phyloP scores from a whole-genome alignment of 2,113 vertebrate species.

The Lophotis ruficrista region DNA sequence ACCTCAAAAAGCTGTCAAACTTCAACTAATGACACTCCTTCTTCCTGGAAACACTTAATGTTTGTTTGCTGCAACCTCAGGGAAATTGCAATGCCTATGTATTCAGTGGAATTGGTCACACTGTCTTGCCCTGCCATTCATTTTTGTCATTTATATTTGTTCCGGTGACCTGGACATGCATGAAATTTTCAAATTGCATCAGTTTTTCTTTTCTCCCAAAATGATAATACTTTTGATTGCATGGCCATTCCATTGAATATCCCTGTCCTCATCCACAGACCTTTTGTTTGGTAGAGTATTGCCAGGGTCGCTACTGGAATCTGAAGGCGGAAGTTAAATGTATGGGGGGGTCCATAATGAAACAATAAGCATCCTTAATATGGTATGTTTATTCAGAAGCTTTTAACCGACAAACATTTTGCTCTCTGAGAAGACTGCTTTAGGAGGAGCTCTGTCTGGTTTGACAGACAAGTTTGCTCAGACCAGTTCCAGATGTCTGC shows the following conservation, averaged over 20 bases:
- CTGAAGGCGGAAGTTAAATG: not conserved
- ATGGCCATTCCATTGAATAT: conserved; percentile 86
- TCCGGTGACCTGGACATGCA: conserved; percentile 78
- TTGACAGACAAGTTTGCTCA: not conserved
- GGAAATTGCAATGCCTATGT: conserved; percentile 80
- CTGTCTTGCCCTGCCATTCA: conserved; percentile 75
- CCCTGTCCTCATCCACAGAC: conserved; percentile 68
- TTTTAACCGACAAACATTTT: not conserved
- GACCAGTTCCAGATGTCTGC: not conserved
- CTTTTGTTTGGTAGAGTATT: conserved; percentile 29
- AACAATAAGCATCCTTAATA: not conserved
- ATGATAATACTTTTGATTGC: conserved; percentile 71
- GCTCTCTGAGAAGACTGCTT: not conserved
- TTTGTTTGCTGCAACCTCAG: conserved; percentile 86
- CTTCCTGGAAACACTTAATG: conserved; percentile 30
- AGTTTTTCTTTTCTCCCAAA: conserved; percentile 59
- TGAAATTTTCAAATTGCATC: conserved; percentile 70
- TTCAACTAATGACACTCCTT: not conserved
- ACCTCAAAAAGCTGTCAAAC: not conserved
- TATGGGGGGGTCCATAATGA: not conserved
- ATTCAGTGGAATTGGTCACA: conserved; percentile 82
- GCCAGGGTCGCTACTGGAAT: not conserved
- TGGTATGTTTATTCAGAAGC: not conserved
- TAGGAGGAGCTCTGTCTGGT: not conserved
- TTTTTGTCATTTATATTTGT: conserved; percentile 82